A percentile compares a stretch with the other conserved stretches of the same genome.
Evolutionary conservation across 2,888 invertebrate species (phyloP).

Genomic region (Criorhina ranunculi): DNA sequence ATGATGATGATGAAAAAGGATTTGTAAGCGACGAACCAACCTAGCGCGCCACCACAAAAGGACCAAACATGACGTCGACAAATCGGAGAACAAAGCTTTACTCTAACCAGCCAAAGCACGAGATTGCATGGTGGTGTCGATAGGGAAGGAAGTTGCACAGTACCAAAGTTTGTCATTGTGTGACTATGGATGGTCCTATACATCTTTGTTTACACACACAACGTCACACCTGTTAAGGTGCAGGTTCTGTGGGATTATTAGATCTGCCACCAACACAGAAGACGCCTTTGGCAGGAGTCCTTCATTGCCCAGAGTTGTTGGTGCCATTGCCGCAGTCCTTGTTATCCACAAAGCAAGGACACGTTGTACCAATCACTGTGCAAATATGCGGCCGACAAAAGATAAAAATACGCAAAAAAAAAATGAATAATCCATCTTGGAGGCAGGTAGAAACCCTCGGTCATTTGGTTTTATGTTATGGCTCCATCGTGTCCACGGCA

Average conservation of each 20-base stretch:
- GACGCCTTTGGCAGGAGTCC: slow-evolving; percentile 7
- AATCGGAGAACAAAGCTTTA: slow-evolving; percentile 75
- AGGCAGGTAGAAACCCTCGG: slow-evolving; percentile 35
- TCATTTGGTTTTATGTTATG: slow-evolving; percentile 67
- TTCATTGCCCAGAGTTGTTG: slow-evolving; percentile 4
- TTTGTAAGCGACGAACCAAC: slow-evolving; percentile 72
- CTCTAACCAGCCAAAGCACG: slow-evolving; percentile 38
- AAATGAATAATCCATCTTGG: slow-evolving; percentile 6
- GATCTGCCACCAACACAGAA: slow-evolving; percentile 59
- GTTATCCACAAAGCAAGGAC: slow-evolving; percentile 57
- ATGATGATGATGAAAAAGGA: slow-evolving; percentile 76
- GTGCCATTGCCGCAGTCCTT: neutral
- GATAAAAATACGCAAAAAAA: slow-evolving; percentile 40
- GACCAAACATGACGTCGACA: slow-evolving; percentile 74
- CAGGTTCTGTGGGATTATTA: slow-evolving; percentile 63
- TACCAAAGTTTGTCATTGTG: slow-evolving; percentile 25
- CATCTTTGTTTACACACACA: slow-evolving; percentile 55
- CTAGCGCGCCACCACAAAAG: slow-evolving; percentile 66
- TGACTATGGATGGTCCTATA: neutral
- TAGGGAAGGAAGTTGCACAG: slow-evolving; percentile 38
- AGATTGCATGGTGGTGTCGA: slow-evolving; percentile 39
- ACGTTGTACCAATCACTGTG: slow-evolving; percentile 72
- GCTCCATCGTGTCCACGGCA: slow-evolving; percentile 70
- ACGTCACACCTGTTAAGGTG: slow-evolving; percentile 69
- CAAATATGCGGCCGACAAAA: slow-evolving; percentile 64